Evolutionary conservation across 2,797 vertebrate species (phyloP).

Genomic region (Muraenolepis orangiensis): DNA sequence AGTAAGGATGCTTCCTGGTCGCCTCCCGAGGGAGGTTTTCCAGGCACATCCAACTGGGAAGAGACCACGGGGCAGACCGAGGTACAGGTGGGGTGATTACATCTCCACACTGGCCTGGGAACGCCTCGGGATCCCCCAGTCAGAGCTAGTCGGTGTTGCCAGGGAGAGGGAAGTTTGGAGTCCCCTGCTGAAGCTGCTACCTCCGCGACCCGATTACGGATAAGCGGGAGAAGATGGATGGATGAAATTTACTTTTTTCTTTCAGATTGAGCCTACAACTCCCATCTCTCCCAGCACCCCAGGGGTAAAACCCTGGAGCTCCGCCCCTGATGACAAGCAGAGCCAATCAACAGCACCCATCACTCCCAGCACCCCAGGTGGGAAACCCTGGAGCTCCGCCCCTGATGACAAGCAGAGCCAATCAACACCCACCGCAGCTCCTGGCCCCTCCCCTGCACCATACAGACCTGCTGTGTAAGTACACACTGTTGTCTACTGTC

Average conservation of each 20-base stretch:
- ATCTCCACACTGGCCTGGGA: no score
- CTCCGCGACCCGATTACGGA: no score
- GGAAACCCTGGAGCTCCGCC: constrained; percentile 83
- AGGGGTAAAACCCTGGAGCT: constrained; percentile 84
- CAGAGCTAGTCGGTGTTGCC: no score
- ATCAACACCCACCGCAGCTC: constrained; percentile 53
- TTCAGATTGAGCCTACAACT: constrained; percentile 72
- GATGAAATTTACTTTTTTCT: not conserved
- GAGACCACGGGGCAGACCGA: no score
- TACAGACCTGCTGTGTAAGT: constrained; percentile 90
- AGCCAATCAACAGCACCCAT: constrained; percentile 57
- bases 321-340: constrained; percentile 86
- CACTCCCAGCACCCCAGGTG: constrained; percentile 76
- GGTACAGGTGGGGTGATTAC: no score
- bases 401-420: constrained; percentile 86
- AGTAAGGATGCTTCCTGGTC: no score
- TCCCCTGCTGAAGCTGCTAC: no score
- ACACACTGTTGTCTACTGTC: not conserved
- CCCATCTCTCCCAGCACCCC: constrained; percentile 86
- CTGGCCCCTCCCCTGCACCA: constrained; percentile 69
- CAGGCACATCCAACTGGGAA: no score
- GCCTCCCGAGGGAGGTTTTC: no score
- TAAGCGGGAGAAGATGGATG: no score
- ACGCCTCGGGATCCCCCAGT: no score
- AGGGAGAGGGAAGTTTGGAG: no score